Evolutionary conservation across 2,888 invertebrate genomes (phyloP).

Genomic region (Myathropa florea): DNA sequence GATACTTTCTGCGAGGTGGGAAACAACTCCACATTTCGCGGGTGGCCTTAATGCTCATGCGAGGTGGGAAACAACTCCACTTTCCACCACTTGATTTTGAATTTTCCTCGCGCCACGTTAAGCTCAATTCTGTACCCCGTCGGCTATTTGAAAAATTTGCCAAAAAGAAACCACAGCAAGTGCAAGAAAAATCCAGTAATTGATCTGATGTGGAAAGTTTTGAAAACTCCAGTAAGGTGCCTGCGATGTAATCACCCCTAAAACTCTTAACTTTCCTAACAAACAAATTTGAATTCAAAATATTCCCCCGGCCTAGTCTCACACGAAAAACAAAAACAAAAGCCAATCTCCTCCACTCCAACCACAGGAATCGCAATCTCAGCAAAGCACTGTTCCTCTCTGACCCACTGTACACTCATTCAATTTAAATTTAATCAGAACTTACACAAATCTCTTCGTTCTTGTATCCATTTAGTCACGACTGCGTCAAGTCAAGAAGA

Average conservation of each 20-base stretch:
- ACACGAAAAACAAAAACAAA: neutral
- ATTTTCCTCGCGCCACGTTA: too few relatives aligned
- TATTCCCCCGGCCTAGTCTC: neutral
- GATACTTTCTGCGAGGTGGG: too few relatives aligned
- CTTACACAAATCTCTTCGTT: slow-evolving; percentile 54
- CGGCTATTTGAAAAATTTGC: too few relatives aligned
- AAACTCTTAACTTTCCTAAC: neutral
- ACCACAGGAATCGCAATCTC: slow-evolving; percentile 2
- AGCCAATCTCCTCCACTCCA: neutral
- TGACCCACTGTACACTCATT: slow-evolving; percentile 11
- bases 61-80: too few relatives aligned
- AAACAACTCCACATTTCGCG: too few relatives aligned
- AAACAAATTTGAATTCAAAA: neutral
- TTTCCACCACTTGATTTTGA: too few relatives aligned
- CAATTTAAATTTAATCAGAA: slow-evolving; percentile 28
- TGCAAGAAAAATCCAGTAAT: neutral
- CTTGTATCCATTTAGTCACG: slow-evolving; percentile 59
- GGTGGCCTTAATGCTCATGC: too few relatives aligned
- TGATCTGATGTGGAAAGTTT: neutral
- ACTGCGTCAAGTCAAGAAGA: slow-evolving; percentile 7
- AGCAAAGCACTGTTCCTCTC: neutral
- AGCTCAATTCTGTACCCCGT: too few relatives aligned
- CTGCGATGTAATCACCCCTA: neutral
- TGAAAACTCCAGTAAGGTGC: neutral
- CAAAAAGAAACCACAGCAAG: neutral